Conservation (phyloP, 2,888 invertebrate species). For the Chrysodeixis includens region DNA sequence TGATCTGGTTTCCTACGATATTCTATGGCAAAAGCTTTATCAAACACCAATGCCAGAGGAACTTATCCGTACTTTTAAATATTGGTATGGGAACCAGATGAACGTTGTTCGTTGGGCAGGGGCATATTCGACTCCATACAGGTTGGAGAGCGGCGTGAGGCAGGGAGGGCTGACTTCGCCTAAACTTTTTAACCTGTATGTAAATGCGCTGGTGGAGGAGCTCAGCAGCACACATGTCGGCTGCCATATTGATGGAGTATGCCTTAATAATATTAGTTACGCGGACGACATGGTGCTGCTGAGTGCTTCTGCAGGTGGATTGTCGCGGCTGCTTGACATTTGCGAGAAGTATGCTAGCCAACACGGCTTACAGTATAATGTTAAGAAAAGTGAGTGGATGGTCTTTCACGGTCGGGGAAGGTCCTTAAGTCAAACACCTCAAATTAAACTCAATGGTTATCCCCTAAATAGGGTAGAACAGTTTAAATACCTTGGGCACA, state of each 20-base stretch:
- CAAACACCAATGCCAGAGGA: not conserved
- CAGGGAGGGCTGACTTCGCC: constrained; percentile 8
- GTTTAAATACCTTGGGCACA: no score
- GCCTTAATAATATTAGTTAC: constrained; percentile 12
- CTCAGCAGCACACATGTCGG: constrained; percentile 15
- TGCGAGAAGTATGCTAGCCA: constrained; percentile 3
- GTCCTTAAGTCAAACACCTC: constrained; percentile 7
- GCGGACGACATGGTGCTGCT: constrained; percentile 16
- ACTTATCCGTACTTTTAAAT: constrained; percentile 9
- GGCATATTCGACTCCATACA: not conserved
- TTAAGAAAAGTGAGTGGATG: constrained; percentile 13
- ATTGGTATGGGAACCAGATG: constrained; percentile 10
- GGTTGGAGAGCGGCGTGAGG: constrained; percentile 15
- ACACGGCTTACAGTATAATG: constrained; percentile 6
- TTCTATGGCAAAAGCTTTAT: constrained; percentile 20
- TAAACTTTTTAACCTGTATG: constrained; percentile 5
- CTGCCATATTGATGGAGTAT: constrained; percentile 12
- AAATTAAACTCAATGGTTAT: no score
- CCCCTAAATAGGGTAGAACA: no score
- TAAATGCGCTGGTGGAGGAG: constrained; percentile 3
- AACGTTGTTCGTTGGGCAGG: constrained; percentile 9
- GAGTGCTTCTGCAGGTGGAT: constrained; percentile 7
- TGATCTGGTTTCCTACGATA: constrained; percentile 42
- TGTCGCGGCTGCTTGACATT: constrained; percentile 6
- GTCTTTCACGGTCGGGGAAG: constrained; percentile 7